Evolutionary conservation across 2,888 invertebrate species (phyloP).

Genomic region (Neoascia interrupta): DNA sequence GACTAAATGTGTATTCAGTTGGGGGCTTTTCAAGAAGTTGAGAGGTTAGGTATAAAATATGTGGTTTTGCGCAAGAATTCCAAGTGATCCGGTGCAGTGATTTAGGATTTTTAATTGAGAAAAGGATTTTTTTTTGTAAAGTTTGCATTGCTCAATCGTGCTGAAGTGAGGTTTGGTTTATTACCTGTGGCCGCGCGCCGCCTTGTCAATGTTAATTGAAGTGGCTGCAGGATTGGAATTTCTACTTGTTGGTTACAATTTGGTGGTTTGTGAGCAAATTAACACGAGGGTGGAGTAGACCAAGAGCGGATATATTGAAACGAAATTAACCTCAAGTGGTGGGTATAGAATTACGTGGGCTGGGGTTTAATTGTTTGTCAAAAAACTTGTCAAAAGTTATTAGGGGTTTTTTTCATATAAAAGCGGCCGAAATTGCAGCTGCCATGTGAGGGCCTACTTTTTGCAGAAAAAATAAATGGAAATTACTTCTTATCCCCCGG

Average conservation of each 20-base stretch:
- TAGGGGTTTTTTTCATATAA: too few species aligned
- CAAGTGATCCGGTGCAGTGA: slow-evolving; percentile 50
- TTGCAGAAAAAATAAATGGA: too few species aligned
- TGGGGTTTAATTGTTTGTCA: too few species aligned
- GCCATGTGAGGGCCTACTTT: too few species aligned
- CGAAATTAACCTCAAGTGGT: slow-evolving; percentile 55
- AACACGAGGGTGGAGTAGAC: slow-evolving; percentile 53
- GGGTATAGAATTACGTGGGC: slow-evolving; percentile 22
- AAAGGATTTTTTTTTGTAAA: slow-evolving; percentile 58
- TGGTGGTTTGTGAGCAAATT: slow-evolving; percentile 53
- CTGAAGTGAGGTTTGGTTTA: slow-evolving; percentile 41
- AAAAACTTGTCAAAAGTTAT: too few species aligned
- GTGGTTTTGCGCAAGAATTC: slow-evolving; percentile 55
- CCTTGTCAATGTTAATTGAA: slow-evolving; percentile 52
- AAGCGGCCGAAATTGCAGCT: too few species aligned
- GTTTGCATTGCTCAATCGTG: slow-evolving; percentile 13
- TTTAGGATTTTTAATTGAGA: slow-evolving; percentile 63
- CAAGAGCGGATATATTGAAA: slow-evolving; percentile 27
- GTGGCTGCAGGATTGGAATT: slow-evolving; percentile 54
- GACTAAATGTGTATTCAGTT: slow-evolving; percentile 22
- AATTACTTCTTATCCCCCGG: too few species aligned
- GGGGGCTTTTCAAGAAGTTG: not conserved
- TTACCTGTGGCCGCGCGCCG: slow-evolving; percentile 13
- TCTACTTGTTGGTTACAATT: slow-evolving; percentile 35
- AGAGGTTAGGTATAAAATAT: slow-evolving; percentile 17